Conservation (phyloP, 2,113 vertebrate species). For the Trichomycterus rosablanca region DNA sequence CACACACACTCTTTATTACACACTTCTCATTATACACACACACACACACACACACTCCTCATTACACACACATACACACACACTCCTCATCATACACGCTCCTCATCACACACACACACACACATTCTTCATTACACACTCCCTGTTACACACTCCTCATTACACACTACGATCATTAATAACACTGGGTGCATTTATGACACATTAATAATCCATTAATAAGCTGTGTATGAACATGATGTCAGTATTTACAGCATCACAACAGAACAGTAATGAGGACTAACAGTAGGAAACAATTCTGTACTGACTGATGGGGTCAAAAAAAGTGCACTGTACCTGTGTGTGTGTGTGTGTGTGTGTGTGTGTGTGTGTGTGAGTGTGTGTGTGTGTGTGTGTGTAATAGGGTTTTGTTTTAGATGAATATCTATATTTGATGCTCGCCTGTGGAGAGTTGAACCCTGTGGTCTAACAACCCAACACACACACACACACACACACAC, state of each 20-base stretch:
- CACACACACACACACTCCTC: no score
- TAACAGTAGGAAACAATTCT: no score
- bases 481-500: constrained; percentile 13
- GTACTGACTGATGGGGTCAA: no score
- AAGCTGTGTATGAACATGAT: no score
- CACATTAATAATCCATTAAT: no score
- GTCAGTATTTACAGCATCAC: no score
- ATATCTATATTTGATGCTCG: constrained; percentile 57
- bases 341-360: no score
- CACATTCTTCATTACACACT: neutral
- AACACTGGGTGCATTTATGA: no score
- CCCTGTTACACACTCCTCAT: neutral
- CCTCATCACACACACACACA: constrained; percentile 3
- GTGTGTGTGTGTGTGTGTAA: constrained; percentile 33
- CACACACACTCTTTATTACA: no score
- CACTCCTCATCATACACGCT: neutral
- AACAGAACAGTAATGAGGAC: no score
- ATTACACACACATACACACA: constrained; percentile 1
- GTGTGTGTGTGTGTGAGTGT: constrained; percentile 42
- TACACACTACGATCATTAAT: constrained; percentile 1
- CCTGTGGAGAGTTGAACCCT: constrained; percentile 39
- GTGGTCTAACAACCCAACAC: constrained; percentile 30
- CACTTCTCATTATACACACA: no score
- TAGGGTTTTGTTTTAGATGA: constrained; percentile 15
- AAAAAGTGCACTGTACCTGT: no score